Evolutionary conservation across 2,797 vertebrate species (phyloP).

Genomic region (Trachurus trachurus): DNA sequence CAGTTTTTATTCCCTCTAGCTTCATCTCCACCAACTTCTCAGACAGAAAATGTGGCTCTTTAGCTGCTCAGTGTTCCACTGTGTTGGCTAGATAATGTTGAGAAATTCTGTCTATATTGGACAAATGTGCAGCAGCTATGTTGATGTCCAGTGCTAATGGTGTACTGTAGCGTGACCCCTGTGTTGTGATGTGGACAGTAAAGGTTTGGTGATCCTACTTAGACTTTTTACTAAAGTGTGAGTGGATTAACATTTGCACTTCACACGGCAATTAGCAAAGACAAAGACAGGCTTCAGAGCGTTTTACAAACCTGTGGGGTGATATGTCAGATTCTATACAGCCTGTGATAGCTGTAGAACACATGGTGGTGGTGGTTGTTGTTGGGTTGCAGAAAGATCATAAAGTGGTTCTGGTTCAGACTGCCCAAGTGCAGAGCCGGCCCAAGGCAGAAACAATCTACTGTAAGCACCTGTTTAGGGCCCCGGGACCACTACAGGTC

Average conservation of each 20-base stretch:
- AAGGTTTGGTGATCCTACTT: neutral
- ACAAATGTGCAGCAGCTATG: neutral
- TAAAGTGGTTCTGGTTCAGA: conserved; percentile 10
- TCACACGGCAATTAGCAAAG: neutral
- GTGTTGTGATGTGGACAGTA: neutral
- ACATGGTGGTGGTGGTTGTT: neutral
- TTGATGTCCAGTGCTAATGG: neutral
- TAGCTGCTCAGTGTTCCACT: neutral
- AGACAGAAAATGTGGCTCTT: neutral
- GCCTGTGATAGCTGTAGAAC: too few species aligned
- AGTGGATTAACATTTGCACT: neutral
- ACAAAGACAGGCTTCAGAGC: neutral
- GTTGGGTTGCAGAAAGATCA: conserved; percentile 1
- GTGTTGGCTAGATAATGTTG: neutral
- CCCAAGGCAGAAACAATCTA: too few species aligned
- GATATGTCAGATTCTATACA: neutral
- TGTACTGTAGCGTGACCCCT: neutral
- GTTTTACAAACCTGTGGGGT: neutral
- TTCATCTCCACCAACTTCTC: neutral
- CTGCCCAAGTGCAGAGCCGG: too few species aligned
- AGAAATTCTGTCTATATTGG: neutral
- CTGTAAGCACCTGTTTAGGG: too few species aligned
- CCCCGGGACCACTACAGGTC: too few species aligned
- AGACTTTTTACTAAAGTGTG: neutral
- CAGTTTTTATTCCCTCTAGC: neutral